These are phyloP conservation scores for Coryphaenoides rupestris DNA, from an alignment of 2,113 vertebrate genomes.

Conservation along the genomic window DNA sequence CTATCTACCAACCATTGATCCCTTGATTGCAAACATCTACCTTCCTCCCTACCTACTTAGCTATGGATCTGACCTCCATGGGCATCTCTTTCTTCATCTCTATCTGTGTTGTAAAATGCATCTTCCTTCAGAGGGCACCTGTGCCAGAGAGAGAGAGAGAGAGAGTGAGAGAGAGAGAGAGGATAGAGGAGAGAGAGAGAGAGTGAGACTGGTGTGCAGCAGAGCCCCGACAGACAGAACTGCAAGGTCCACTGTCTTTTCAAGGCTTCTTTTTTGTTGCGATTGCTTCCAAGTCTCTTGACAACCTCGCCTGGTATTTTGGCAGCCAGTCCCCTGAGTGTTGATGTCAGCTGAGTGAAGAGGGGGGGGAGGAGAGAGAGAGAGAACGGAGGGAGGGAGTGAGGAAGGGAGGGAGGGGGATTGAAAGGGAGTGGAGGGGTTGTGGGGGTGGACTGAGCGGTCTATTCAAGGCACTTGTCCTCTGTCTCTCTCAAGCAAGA, in stretches of 20 bases:
- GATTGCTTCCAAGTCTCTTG: constrained; percentile 68
- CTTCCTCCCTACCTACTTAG: no score
- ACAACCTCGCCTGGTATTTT: constrained; percentile 76
- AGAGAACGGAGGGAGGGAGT: constrained; percentile 6
- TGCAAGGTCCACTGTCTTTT: constrained; percentile 35
- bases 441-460: constrained; percentile 65
- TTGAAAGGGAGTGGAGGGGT: constrained; percentile 4
- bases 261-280: constrained; percentile 52
- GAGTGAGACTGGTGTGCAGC: background rate
- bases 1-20: no score
- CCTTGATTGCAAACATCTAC: no score
- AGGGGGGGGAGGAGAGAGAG: constrained; percentile 21
- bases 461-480: constrained; percentile 79
- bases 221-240: no score
- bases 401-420: constrained; percentile 22
- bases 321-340: constrained; percentile 73
- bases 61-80: no score
- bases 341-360: constrained; percentile 79
- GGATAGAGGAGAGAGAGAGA: background rate
- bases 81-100: no score
- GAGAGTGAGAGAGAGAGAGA: no score
- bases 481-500: constrained; percentile 63
- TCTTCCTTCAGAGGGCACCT: no score
- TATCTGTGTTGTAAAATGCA: no score
- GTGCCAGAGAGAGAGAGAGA: no score